phyloP scores from a whole-genome alignment of 1,140 invertebrate species.

The Tetramorium parvispinum region DNA sequence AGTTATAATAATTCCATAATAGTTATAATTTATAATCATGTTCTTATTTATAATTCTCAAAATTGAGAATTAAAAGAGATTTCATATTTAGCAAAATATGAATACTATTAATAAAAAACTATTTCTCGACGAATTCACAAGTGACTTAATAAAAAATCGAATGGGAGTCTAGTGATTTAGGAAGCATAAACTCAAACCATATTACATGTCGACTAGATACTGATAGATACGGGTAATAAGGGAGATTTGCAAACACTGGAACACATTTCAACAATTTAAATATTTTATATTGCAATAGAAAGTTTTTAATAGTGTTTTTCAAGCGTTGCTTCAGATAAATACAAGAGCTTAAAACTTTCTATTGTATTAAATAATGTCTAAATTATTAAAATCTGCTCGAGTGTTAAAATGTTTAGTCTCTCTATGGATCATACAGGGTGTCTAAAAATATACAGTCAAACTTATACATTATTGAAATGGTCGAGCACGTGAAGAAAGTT shows the following conservation, averaged over 20 bases:
- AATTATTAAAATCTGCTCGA: conserved; percentile 16
- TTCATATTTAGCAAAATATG: conserved; percentile 14
- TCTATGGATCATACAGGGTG: conserved; percentile 51
- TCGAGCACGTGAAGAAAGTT: conserved; percentile 22
- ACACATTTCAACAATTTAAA: conserved; percentile 34
- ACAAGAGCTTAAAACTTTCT: background rate
- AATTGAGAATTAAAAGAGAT: background rate
- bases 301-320: background rate
- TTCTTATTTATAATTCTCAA: background rate
- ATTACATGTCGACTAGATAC: conserved; percentile 37
- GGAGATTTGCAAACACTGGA: conserved; percentile 5
- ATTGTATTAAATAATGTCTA: background rate
- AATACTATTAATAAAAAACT: background rate
- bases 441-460: conserved; percentile 20
- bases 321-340: background rate
- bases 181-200: background rate
- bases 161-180: conserved; percentile 35
- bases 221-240: conserved; percentile 24
- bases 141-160: conserved; percentile 16
- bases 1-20: background rate
- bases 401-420: conserved; percentile 4
- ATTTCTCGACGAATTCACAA: background rate
- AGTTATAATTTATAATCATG: background rate
- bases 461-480: conserved; percentile 32
- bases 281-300: background rate